phyloP scores from a whole-genome alignment of 2,113 vertebrate genomes.

The Heptranchias perlo region DNA sequence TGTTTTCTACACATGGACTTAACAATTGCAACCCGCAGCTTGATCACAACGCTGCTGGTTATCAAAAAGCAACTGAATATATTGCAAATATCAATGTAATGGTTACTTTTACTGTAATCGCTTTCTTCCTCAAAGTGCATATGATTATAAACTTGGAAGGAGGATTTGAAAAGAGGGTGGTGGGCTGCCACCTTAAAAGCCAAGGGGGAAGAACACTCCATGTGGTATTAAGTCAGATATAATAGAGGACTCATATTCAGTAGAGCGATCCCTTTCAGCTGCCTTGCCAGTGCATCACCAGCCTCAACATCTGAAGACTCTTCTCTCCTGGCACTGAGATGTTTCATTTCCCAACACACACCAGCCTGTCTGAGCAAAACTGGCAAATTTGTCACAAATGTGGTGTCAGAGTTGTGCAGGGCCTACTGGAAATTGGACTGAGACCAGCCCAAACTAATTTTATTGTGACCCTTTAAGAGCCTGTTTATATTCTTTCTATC shows the following conservation, averaged over 20 bases:
- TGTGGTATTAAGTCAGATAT: background rate
- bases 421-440: background rate
- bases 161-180: background rate
- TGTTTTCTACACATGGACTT: background rate
- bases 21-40: background rate
- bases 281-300: background rate
- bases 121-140: background rate
- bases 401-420: background rate
- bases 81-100: background rate
- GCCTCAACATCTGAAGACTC: background rate
- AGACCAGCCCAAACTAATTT: background rate
- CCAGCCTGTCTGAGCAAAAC: background rate
- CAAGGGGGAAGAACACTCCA: background rate
- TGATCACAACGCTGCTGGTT: background rate
- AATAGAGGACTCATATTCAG: background rate
- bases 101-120: background rate
- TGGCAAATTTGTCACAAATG: background rate
- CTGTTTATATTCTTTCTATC: background rate
- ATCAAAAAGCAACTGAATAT: background rate
- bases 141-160: background rate
- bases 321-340: background rate
- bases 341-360: slow-evolving; percentile 6
- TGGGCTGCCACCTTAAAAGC: background rate
- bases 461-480: background rate
- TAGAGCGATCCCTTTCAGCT: background rate